Evolutionary conservation across 2,113 vertebrate species (phyloP).

Genomic region (Epinephelus lanceolatus): DNA sequence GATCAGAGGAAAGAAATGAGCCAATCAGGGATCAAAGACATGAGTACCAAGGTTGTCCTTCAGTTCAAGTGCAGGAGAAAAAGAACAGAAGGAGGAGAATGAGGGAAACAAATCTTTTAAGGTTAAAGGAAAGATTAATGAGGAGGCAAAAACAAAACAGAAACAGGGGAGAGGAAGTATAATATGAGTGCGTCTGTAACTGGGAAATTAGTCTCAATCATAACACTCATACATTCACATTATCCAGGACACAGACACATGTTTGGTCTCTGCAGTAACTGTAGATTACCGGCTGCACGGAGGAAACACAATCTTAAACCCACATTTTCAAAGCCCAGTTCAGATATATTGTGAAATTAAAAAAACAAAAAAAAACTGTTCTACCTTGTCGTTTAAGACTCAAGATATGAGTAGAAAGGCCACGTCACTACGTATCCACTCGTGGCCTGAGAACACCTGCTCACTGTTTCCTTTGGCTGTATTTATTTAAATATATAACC

Average conservation of each 20-base stretch:
- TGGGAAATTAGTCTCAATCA: slow-evolving; percentile 47
- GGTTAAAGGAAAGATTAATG: slow-evolving; percentile 40
- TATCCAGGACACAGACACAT: slow-evolving; percentile 11
- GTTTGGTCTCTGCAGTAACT: slow-evolving; percentile 35
- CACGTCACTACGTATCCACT: neutral
- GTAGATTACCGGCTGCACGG: neutral
- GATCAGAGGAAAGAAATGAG: slow-evolving; percentile 17
- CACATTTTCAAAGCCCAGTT: slow-evolving; percentile 18
- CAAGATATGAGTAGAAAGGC: neutral
- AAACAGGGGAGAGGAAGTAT: slow-evolving; percentile 33
- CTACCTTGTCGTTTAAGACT: neutral
- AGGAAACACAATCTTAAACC: slow-evolving; percentile 8
- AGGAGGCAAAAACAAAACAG: neutral
- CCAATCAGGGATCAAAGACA: slow-evolving; percentile 17
- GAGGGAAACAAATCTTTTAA: neutral
- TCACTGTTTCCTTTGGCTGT: slow-evolving; percentile 11
- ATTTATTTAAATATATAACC: slow-evolving; percentile 46
- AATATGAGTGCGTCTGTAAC: slow-evolving; percentile 38
- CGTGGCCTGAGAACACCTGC: slow-evolving; percentile 39
- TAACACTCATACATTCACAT: slow-evolving; percentile 39
- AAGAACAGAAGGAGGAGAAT: neutral
- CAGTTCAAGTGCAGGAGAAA: neutral
- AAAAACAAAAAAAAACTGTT: neutral
- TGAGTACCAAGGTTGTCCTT: neutral
- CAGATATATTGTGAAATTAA: neutral